Base-by-base conservation (phyloP, 2,888 invertebrate species). In the Cacoxenus indagator region DNA sequence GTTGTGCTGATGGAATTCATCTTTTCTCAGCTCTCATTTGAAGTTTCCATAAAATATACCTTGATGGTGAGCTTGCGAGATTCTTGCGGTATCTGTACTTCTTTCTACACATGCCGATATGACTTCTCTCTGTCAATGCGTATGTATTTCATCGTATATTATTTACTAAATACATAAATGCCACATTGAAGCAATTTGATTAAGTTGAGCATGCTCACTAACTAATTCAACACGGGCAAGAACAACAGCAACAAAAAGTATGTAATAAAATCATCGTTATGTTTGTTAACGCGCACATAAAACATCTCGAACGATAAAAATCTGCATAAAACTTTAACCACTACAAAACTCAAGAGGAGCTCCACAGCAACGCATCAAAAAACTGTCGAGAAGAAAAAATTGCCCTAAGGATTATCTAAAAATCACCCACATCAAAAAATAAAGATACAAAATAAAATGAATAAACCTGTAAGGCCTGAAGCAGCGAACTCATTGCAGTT, bases 401-500 rank as follows among this genome's bases (percentile, higher is more conserved):
- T 6, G 26, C 6, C 72, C 75, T 74, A 74, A 72, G 73, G 67
- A 70, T 67, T 74, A 71, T 75, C 72, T 74, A 73, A 70, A 69
- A 70, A 71, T 73, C 79, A 78, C 82, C 81, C 82, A 76, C 81
- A 70, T 70, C 69, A 62, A 62, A 51, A 31, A 62, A 22, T 8
- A 51, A 22, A 51, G 19, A 31, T 62, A 43, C 54, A 66, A 64
- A 43, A 14, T 62, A 54, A 45, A 64, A 37, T 37, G 37, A 29
- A 37, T 43, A 51, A 4, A 14, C 46, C 6, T 31, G 24, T 37
- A 4, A 55, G 55, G 68, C n/a, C 27, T 61, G 55, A 55, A 51
- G 55, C 57, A 11, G 54, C 9, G 3, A 24, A 11, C 37, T 37
- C 37, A 37, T 2, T 37, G 8, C 37, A 37, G 37, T 14, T 14